These are phyloP conservation scores for Ceramica pisi DNA, from an alignment of 2,888 invertebrate species.

Conservation along the genomic window DNA sequence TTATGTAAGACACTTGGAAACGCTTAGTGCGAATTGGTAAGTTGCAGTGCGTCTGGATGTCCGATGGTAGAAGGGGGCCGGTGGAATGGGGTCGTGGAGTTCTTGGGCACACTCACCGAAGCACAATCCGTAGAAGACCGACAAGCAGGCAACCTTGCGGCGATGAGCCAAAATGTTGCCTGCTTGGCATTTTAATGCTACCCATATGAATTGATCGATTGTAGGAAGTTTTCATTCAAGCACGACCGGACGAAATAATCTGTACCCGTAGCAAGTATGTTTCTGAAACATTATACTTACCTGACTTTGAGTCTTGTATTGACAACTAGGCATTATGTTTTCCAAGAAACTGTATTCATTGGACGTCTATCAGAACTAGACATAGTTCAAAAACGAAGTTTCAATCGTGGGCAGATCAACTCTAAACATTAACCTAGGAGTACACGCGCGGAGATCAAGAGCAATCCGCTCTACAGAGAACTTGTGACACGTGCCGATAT, in stretches of 20 bases:
- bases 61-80: too few species aligned
- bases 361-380: not conserved
- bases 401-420: constrained; percentile 10
- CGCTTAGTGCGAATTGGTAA: too few species aligned
- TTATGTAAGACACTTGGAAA: too few species aligned
- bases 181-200: too few species aligned
- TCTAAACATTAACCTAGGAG: not conserved
- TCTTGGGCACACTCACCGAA: too few species aligned
- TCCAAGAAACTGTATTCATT: not conserved
- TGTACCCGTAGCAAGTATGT: not conserved
- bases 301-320: not conserved
- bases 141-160: too few species aligned
- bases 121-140: too few species aligned
- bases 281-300: not conserved
- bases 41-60: too few species aligned
- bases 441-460: constrained; percentile 1
- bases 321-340: not conserved
- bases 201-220: too few species aligned
- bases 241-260: not conserved
- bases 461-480: not conserved
- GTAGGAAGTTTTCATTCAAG: not conserved
- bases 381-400: not conserved
- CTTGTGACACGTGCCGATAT: constrained; percentile 28
- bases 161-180: too few species aligned
- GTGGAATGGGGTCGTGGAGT: too few species aligned